Evolutionary conservation across 1,140 invertebrate genomes (phyloP), one percentile per base, ranked within the genome.

Genomic region (Phenacoccus solenopsis): DNA sequence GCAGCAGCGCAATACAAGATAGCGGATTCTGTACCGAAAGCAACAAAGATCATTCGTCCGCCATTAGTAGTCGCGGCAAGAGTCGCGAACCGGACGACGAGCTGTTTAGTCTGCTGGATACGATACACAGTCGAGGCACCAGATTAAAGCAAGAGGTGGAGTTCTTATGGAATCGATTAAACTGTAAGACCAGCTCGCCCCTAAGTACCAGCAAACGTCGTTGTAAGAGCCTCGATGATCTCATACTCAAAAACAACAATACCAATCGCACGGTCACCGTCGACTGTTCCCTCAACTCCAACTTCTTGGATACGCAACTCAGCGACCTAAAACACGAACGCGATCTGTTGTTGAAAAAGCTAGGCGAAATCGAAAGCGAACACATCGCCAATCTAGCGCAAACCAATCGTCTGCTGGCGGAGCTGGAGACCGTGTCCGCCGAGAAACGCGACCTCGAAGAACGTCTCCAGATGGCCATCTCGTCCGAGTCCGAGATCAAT

Each of bases 21-120:
- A 90, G 88, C 13, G 90, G 90, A 28, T 91, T 92, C 79, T 91
- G 89, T 77, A 90, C 89, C 59, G 89, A 90, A 77, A 90, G 87
- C 86, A 90, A 87, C 86, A 20, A 83, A 80, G 5, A 83, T 80
- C 27, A 81, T 79, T 70, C 21, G 3, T 70, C 28, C 28, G 69
- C 35, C 28, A 24, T 64, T 16, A 30, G 5, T 75, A 78, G 5
- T 69, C 78, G 49, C 77, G 72, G 70, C 12, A 71, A 69, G n/a
- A 74, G 73, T 16, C 68, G 73, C 70, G 84, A 86, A 71, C 82
- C 82, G 20, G 89, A 92, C 76, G 90, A 92, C 75, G 91, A 94
- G 75, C 81, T 93, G 12, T 90, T 89, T 85, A 89, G 90, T 73
- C 81, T 93, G 27, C 81, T 94, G 68, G 90, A 94, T 76, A 87